These are phyloP conservation scores for Leptocoma aspasia DNA, from an alignment of 2,113 vertebrate species.

Conservation along the genomic window DNA sequence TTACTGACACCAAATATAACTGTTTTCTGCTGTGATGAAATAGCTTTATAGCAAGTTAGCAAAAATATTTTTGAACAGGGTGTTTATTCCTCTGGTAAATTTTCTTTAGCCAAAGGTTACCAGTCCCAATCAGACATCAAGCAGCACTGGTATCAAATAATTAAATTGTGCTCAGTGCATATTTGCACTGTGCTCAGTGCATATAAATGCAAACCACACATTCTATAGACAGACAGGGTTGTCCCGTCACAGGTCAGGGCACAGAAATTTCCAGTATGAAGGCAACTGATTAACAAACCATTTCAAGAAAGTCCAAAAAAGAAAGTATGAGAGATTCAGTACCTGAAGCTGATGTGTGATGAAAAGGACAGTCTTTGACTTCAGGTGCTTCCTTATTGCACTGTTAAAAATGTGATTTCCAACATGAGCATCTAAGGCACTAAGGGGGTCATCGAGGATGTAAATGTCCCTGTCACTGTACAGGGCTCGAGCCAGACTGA, in stretches of 20 bases:
- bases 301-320: neutral
- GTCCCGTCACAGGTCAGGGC: neutral
- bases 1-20: neutral
- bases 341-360: conserved; percentile 95
- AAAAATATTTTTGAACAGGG: neutral
- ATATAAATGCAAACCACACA: neutral
- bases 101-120: neutral
- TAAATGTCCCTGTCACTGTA: conserved; percentile 89
- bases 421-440: conserved; percentile 90
- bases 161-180: neutral
- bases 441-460: conserved; percentile 90
- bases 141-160: neutral
- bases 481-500: conserved; percentile 89
- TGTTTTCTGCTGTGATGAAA: neutral
- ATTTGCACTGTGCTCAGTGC: neutral
- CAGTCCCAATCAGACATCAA: neutral
- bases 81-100: neutral
- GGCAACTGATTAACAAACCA: neutral
- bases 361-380: conserved; percentile 87
- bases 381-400: conserved; percentile 87
- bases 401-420: conserved; percentile 93
- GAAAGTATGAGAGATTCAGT: neutral
- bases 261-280: neutral
- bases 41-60: neutral
- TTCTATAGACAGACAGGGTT: neutral